Conservation (phyloP, 2,113 vertebrate genomes). For the Atlantisia rogersi region DNA sequence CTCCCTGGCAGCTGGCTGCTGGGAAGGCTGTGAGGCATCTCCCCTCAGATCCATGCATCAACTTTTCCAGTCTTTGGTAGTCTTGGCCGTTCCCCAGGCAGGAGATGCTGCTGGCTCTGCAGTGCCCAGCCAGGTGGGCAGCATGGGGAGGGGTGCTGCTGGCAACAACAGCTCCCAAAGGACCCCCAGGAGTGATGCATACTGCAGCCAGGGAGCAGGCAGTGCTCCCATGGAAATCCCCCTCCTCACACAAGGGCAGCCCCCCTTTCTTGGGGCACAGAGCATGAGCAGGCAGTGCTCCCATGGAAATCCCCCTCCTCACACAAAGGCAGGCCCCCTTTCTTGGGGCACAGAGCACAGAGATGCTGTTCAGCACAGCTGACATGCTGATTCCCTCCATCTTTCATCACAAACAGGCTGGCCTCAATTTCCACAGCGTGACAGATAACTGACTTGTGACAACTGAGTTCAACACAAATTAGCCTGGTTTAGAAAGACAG, state of each 20-base stretch:
- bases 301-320: background rate
- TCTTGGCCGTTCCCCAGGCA: background rate
- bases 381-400: fast-evolving
- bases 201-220: no score
- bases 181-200: background rate
- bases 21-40: background rate
- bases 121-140: fast-evolving
- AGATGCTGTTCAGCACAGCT: background rate
- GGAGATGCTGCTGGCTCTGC: background rate
- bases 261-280: fast-evolving
- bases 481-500: background rate
- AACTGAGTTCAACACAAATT: background rate
- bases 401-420: background rate
- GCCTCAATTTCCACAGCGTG: background rate
- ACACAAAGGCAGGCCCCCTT: background rate
- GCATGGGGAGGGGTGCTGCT: background rate
- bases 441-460: background rate
- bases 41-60: fast-evolving
- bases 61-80: background rate
- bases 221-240: background rate
- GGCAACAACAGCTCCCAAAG: fast-evolving
- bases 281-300: fast-evolving
- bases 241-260: background rate
- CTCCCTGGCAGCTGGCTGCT: background rate
- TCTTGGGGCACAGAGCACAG: fast-evolving